Evolutionary conservation across 2,888 invertebrate genomes (phyloP), one percentile per base, ranked within the genome.

Genomic region (Phasia obesa): DNA sequence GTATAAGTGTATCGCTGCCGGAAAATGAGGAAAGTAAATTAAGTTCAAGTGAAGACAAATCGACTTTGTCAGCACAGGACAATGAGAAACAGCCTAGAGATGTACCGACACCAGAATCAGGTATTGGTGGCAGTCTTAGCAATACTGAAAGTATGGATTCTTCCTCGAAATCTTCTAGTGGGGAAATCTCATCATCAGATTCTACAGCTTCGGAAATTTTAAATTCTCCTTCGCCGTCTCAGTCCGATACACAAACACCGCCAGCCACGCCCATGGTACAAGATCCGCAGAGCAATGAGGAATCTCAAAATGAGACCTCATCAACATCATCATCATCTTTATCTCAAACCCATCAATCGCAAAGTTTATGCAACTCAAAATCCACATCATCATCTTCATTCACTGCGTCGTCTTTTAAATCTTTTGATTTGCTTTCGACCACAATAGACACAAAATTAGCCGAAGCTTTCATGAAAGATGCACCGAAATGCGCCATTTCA

Each of bases 401-500:
- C 91, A 67, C 89, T 91, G 35, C 44, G 4, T 62, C 65, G 0
- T 57, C 19, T 25, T 65, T 27, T 38, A 59, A 59, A 49, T 53
- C 71, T 11, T 70, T 47, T 15, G 47, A 70, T 31, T 55, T 71
- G 15, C 4, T 79, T 1, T 64, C 85, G 19, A 82, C 86, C 6
- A 86, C 86, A 55, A 86, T 90, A 91, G 90, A 93, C 91, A 90
- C 92, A 4, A 84, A 86, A 31, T 81, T 91, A 65, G 90, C 88
- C 6, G 90, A 90, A 71, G 59, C 67, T 0, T 80, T 81, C 7
- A 87, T 87, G 80, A 87, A 86, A 31, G 69, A 84, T 31, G 81
- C 89, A 81, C 89, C 89, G 15, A 91, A 91, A 86, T 87, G 89
- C 82, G 91, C 92, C 77, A 94, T 94, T 86, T 95, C 95, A 87